Evolutionary conservation across 2,797 vertebrate genomes (phyloP), one percentile per base, ranked within the genome.

Genomic region (Chiroxiphia lanceolata): DNA sequence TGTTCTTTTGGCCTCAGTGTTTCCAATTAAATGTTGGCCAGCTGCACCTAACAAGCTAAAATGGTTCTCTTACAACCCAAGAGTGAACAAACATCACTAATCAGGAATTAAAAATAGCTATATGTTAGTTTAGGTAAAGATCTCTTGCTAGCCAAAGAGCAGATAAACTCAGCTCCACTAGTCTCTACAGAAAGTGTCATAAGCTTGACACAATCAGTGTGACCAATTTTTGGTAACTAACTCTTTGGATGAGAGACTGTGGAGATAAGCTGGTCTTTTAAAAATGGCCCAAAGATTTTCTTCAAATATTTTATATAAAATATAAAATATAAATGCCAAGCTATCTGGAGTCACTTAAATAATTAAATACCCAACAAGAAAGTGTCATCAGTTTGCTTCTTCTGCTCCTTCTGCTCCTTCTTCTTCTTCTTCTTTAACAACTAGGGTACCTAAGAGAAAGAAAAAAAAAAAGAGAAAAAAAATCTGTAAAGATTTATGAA

Each of bases 391-490:
- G 96, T 97, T 98, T 71, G 97, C 98, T 95, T 87, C 98, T 40
- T 99, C 98, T 57, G 98, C 98, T 7, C 98, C 98, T 38, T 98
- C 98, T 44, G 97, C 98, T 95, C 92, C 97, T 40, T 99, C 98
- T 11, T 99, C 99, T 33, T 98, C 98, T 42, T 99, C 98, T 42
- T 98, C 96, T 97, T 99, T 99, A 97, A 99, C 98, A 95, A 99
- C 98, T 31, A 98, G 98, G 21, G 96, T 98, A 88, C 99, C 99
- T 99, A 95, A 80, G n/a, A 64, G 90, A 68, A 45, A 44, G 7
- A 1, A 69, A 80, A 67, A 86, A 87, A 87, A 81, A 77, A 56
- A 40, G 22, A 54, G 17, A 87, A 95, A 80, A 80, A 47, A 69
- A 26, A 19, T 51, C 34, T 74, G 68, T 36, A 74, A 83, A 60